Base-by-base conservation (phyloP, 2,888 invertebrate genomes). In the Sepioteuthis lessoniana region DNA sequence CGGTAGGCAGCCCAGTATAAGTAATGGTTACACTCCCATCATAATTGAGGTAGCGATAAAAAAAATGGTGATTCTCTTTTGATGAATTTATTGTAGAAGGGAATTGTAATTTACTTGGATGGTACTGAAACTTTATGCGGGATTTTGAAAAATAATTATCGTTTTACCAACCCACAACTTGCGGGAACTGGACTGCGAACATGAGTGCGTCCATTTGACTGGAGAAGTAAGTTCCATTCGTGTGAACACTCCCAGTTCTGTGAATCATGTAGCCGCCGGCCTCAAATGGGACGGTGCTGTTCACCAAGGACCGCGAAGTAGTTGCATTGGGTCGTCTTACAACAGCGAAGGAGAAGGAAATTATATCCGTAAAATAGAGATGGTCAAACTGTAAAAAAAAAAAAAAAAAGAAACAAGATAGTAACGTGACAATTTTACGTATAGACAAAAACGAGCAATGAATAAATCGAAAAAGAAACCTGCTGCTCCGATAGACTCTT, bases 241-340 rank as follows among this genome's bases (percentile, higher is more conserved):
- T 10, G n/a, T 47, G 47, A 8, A 0, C 25, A 47, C 42, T 42
- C 0, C 47, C 47, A 13, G 92, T 5, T 31, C n/a, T 21, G 42
- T 92, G 42, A 1, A 35, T 92, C n/a, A 92, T 92, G 42, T 42
- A 92, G 42, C 92, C 92, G 7, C 92, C 92, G 10, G 92, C 92
- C 35, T 92, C 47, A 13, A 47, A 92, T 19, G 92, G 92, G 13
- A 47, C 47, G 16, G 92, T 92, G 21, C 46, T 47, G 92, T 92
- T 92, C 46, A 92, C 92, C 21, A 92, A 31, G 28, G 92, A 42
- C 19, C 47, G 31, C n/a, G 42, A 10, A 5, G 76, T n/a, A 19
- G 42, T n/a, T 16, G 92, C n/a, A 92, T n/a, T n/a, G n/a, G 38
- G 28, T 19, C 47, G 42, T 47, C 92, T 25, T 0, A 47, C 42